Evolutionary conservation across 2,797 vertebrate species (phyloP), one percentile per base, ranked within the genome.

Genomic region (Enteromius trimaculatus): DNA sequence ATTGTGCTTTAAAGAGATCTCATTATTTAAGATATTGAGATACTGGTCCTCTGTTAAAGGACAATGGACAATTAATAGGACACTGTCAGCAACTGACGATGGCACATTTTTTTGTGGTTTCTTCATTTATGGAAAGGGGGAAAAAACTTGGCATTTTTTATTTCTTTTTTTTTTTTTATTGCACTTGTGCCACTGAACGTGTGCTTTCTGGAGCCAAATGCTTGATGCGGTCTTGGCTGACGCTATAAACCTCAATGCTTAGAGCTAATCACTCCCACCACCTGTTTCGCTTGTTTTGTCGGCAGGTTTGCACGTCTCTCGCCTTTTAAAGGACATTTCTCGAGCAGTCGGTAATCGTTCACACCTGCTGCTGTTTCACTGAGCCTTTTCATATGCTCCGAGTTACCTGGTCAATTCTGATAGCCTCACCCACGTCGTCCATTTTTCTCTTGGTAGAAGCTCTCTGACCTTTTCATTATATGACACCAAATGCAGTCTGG

Each of bases 201-300:
- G 58, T 64, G 76, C 39, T 77, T 64, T 39, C 11, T 16, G 1
- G n/a, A 55, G 80, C 72, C 80, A 82, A 75, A 42, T 68, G 16
- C 71, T 76, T 82, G 47, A 68, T 76, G 34, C 11, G 1, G 80
- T 76, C 42, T 66, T 82, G 71, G 62, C 80, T 29, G 17, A 14
- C 1, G 47, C 47, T 66, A n/a, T 39, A 76, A 82, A 76, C 44
- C 23, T 4, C 19, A 65, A 82, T 55, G 71, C 72, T 82, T 42
- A 44, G 31, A 53, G 72, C 62, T 76, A 76, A 82, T 82, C 72
- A 82, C 74, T 82, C 34, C 60, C 37, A 75, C 60, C 80, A 82
- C 80, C 80, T 82, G 80, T 49, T 82, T 76, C 42, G 47, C 16
- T 68, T 68, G 44, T 76, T 66, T 66, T 82, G 47, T 76, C 60